phyloP scores from a whole-genome alignment of 2,888 invertebrate genomes.

The Diarsia mendica region DNA sequence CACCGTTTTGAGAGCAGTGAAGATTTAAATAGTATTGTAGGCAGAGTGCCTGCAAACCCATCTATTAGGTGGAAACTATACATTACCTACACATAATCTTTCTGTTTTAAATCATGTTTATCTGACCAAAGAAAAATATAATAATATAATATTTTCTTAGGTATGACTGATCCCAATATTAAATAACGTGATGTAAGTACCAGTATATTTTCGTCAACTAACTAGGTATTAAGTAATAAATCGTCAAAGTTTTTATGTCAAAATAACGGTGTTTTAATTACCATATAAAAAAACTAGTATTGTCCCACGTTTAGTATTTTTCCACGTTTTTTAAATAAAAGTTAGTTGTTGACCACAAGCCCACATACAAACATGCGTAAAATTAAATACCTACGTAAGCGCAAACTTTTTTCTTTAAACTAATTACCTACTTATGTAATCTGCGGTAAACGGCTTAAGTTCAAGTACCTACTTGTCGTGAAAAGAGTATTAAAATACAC shows the following conservation, averaged over 20 bases:
- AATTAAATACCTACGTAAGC: slow-evolving; percentile 16
- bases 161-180: neutral
- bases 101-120: neutral
- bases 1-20: neutral
- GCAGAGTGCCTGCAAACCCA: neutral
- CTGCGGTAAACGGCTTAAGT: slow-evolving; percentile 35
- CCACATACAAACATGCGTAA: slow-evolving; percentile 23
- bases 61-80: neutral
- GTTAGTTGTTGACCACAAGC: slow-evolving; percentile 1
- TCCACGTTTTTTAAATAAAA: slow-evolving; percentile 19
- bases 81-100: neutral
- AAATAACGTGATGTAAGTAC: no score
- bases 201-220: no score
- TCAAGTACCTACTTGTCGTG: no score
- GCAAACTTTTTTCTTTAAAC: slow-evolving; percentile 3
- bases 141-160: neutral
- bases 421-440: slow-evolving; percentile 39
- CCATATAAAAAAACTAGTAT: slow-evolving; percentile 6
- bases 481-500: slow-evolving; percentile 30
- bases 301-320: slow-evolving; percentile 25
- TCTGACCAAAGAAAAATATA: neutral
- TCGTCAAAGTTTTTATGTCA: neutral
- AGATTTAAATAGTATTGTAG: neutral
- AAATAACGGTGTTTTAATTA: neutral
- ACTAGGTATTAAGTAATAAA: no score